Base-by-base conservation (phyloP, 2,888 invertebrate genomes). In the Parapristionchus giblindavisi region DNA sequence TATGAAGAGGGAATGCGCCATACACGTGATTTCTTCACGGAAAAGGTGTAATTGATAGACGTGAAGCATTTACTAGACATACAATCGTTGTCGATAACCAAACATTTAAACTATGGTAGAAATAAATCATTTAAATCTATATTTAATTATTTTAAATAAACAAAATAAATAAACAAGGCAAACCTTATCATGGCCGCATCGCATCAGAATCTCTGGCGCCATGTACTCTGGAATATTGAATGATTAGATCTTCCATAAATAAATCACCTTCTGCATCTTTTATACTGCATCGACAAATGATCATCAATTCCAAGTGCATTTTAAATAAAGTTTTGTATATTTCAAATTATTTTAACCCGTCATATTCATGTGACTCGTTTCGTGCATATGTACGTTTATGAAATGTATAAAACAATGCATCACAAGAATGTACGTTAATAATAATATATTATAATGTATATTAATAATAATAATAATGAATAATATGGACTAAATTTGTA, bases 201-300 rank as follows among this genome's bases (percentile, higher is more conserved):
- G 92, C 79, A 94, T 95, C 87, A 99, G 91, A 88, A 99, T 97
- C 91, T 99, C 99, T 66, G 99, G 98, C 76, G 98, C 98, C 97
- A 96, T 96, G 81, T 85, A 87, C 76, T 87, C 87, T 80, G 70
- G 51, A 80, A 66, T 2, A 5, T 8, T 27, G 14, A 40, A 27
- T 27, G 32, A 56, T 4, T 58, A 56, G 8, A 6, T 3, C 56
- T n/a, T n/a, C 29, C 21, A 11, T 24, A 52, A 52, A n/a, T 5
- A 56, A n/a, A 6, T 3, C 24, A 32, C 56, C 24, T 11, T 56
- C 56, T n/a, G 4, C 56, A 27, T 21, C 17, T 32, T 3, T 34
- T 3, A 58, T 34, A 58, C 3, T 58, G 58, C 34, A 58, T 32
- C 21, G 8, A 29, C 8, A 54, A 2, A 54, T 24, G 21, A 24